These are phyloP conservation scores for Neotoma lepida DNA, from an alignment of 2,113 vertebrate genomes.

Conservation along the genomic window DNA sequence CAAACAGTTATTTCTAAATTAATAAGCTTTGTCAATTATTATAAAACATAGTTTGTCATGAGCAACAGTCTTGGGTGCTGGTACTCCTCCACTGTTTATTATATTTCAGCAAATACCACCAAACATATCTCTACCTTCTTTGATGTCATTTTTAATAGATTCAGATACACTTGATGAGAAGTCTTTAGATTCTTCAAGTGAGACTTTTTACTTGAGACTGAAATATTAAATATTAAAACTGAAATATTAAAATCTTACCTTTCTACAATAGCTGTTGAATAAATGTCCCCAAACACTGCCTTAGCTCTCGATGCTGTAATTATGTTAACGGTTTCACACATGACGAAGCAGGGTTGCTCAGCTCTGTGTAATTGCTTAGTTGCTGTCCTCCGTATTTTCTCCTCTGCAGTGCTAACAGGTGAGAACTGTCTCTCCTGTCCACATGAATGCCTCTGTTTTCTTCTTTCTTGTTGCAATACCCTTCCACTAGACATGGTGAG, in stretches of 20 bases:
- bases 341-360: background rate
- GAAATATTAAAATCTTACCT: background rate
- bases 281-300: background rate
- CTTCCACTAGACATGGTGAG: background rate
- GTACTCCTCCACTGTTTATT: background rate
- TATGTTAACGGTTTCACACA: background rate
- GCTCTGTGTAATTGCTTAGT: background rate
- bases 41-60: background rate
- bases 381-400: background rate
- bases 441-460: background rate
- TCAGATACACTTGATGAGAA: background rate
- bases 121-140: background rate
- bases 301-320: background rate
- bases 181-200: background rate
- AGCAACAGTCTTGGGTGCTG: background rate
- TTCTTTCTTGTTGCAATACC: background rate
- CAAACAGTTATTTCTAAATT: background rate
- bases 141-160: slow-evolving; percentile 15
- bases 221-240: background rate
- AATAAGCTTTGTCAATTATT: background rate
- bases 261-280: background rate
- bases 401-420: background rate
- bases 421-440: background rate
- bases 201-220: background rate
- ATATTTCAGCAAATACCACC: background rate